Conservation (phyloP, 2,888 invertebrate genomes). For the Drosophila colorata region DNA sequence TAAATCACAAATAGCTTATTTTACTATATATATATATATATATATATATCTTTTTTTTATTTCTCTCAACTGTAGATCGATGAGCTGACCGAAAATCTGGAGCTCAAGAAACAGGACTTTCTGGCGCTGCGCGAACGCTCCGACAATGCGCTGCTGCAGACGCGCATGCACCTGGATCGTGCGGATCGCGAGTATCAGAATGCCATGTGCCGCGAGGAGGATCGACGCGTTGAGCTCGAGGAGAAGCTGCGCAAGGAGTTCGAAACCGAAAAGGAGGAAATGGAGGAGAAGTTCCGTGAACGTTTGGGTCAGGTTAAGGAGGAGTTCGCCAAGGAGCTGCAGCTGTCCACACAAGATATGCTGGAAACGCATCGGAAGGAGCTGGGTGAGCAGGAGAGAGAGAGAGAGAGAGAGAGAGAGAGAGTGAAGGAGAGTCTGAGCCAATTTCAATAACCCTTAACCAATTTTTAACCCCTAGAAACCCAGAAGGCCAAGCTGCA, state of each 20-base stretch:
- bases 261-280: slow-evolving; percentile 89
- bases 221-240: slow-evolving; percentile 82
- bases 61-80: slow-evolving; percentile 87
- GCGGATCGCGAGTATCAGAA: slow-evolving; percentile 85
- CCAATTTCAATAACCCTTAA: too few relatives aligned
- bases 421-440: too few relatives aligned
- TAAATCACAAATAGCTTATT: neutral
- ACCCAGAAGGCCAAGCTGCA: slow-evolving; percentile 87
- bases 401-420: too few relatives aligned
- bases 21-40: neutral
- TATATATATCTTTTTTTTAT: too few relatives aligned
- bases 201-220: slow-evolving; percentile 84
- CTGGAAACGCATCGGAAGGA: slow-evolving; percentile 88
- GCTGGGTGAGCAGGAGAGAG: slow-evolving; percentile 86
- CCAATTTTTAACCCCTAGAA: slow-evolving; percentile 27
- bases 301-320: slow-evolving; percentile 85
- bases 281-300: slow-evolving; percentile 91
- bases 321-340: slow-evolving; percentile 84
- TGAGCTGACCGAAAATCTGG: slow-evolving; percentile 88
- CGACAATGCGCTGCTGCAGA: slow-evolving; percentile 85
- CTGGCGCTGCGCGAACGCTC: slow-evolving; percentile 87
- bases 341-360: slow-evolving; percentile 87
- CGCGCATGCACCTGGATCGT: slow-evolving; percentile 85
- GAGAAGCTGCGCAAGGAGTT: slow-evolving; percentile 86
- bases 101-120: slow-evolving; percentile 82